Percentiles rank a stretch among this genome's conserved stretches.
phyloP scores from a whole-genome alignment of 2,888 invertebrate species.

The Drosophila limbata region DNA sequence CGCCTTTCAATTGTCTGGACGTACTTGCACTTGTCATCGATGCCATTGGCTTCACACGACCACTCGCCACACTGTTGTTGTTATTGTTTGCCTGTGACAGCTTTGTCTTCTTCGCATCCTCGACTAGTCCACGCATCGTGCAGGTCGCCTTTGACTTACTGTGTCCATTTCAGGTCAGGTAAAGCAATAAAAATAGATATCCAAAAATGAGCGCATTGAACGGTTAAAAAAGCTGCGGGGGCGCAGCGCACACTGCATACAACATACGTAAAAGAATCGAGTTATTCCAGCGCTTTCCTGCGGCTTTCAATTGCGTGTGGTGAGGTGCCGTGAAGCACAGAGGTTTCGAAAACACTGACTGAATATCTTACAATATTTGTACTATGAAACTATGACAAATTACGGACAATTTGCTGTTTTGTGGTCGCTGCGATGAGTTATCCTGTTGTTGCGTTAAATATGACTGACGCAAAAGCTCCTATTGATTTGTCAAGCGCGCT shows the following conservation, averaged over 20 bases:
- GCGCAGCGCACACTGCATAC: conserved; percentile 16
- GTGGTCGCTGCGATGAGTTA: conserved; percentile 43
- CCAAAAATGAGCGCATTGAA: conserved; percentile 53
- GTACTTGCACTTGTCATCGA: conserved; percentile 69
- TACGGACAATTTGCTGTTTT: conserved; percentile 11
- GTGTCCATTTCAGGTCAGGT: conserved; percentile 9
- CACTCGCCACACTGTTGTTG: conserved; percentile 42
- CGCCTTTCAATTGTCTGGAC: conserved; percentile 53
- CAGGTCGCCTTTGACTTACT: conserved; percentile 24
- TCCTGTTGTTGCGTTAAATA: conserved; percentile 71
- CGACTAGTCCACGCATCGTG: conserved; percentile 83
- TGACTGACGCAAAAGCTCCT: conserved; percentile 65
- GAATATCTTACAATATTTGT: conserved; percentile 18
- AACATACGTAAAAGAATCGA: conserved; percentile 67
- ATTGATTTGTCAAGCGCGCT: conserved; percentile 73
- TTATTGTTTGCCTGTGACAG: conserved; percentile 71
- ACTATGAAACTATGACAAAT: conserved; percentile 19
- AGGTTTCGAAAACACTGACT: conserved; percentile 24
- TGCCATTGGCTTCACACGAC: conserved; percentile 35
- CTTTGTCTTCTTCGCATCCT: conserved; percentile 83
- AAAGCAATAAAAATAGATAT: conserved; percentile 59
- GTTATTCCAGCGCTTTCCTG: conserved; percentile 29
- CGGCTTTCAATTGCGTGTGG: conserved; percentile 15
- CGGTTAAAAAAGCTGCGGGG: conserved; percentile 39
- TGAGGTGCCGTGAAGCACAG: conserved; percentile 14